A percentile compares a stretch with the other conserved stretches of the same genome.
These are phyloP conservation scores for Parotocinclus haroldoi DNA, from an alignment of 2,797 vertebrate genomes.

Conservation along the genomic window DNA sequence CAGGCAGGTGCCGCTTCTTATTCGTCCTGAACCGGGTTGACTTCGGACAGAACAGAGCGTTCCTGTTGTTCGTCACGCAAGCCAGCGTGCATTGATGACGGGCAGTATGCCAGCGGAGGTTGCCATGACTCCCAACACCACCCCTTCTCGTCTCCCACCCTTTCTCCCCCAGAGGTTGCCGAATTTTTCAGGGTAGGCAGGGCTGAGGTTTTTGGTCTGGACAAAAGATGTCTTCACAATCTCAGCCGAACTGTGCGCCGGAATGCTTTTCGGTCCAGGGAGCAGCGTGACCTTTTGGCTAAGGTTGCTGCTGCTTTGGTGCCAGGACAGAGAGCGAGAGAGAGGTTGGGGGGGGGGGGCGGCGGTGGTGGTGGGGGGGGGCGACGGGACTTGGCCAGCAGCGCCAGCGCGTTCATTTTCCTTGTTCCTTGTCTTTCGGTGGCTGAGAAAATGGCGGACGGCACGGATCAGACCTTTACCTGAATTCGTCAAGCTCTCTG, in stretches of 20 bases:
- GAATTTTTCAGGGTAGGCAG: constrained; percentile 80
- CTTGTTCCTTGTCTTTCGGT: constrained; percentile 67
- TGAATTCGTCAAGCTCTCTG: constrained; percentile 67
- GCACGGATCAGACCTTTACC: constrained; percentile 78
- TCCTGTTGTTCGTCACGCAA: constrained; percentile 85
- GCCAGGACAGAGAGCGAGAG: constrained; percentile 62
- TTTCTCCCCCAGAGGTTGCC: constrained; percentile 80
- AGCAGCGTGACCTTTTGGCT: constrained; percentile 84
- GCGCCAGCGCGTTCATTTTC: constrained; percentile 73
- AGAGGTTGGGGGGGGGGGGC: too few relatives aligned
- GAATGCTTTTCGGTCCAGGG: constrained; percentile 79
- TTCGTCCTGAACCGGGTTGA: constrained; percentile 86
- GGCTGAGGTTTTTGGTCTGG: constrained; percentile 86
- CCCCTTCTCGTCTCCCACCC: constrained; percentile 48
- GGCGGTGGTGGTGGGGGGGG: too few relatives aligned
- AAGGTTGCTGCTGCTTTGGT: constrained; percentile 83
- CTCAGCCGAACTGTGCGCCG: constrained; percentile 90
- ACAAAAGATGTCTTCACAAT: constrained; percentile 95
- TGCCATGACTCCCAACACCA: constrained; percentile 90
- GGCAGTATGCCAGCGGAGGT: constrained; percentile 92
- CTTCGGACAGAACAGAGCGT: constrained; percentile 82
- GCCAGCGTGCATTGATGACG: constrained; percentile 82
- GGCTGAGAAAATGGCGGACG: constrained; percentile 90
- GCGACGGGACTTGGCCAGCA: constrained; percentile 80
- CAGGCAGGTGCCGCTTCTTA: too few relatives aligned